Base-by-base conservation (phyloP, 2,888 invertebrate genomes). In the Apamea epomidion region DNA sequence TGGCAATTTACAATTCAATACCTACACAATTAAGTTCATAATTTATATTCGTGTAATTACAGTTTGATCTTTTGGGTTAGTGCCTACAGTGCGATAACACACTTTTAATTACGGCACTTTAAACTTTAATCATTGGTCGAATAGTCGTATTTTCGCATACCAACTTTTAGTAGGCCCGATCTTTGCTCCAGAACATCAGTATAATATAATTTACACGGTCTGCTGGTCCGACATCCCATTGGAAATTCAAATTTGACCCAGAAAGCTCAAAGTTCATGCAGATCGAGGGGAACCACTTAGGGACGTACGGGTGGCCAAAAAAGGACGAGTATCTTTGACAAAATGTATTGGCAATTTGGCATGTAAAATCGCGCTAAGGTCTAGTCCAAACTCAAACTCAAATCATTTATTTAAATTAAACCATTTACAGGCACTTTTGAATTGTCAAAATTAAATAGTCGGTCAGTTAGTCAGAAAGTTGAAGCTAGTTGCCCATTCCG, bases 221-320 rank as follows among this genome's bases (percentile, higher is more conserved):
- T 82, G n/a, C n/a, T 45, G 29, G 54, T 45, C 8, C 54, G 37
- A 72, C 60, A 68, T 48, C 42, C 48, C 37, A 85, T 80, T 82
- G 32, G 48, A 72, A 85, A 85, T 80, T 82, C 48, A 80, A 85
- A 85, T 80, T 85, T 74, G 71, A 87, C 74, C 76, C 60, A 54
- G 54, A 72, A 74, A 71, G 64, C 72, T 75, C 21, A 72, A 83
- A 87, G 76, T 76, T 83, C 54, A 60, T 71, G 32, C 51, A 72
- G 73, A 71, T 84, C 45, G 29, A 68, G 42, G 37, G 32, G 10
- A 58, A 62, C 45, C 72, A 75, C 83, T 78, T 78, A 78, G 37
- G 21, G n/a, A 51, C 2, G 58, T 72, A 62, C 48, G 12, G 10
- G 16, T 67, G 25, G 37, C 45, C 45, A 51, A 76, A 80, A 83